Evolutionary conservation across 2,797 vertebrate species (phyloP).

Genomic region (Acanthurus tractus): DNA sequence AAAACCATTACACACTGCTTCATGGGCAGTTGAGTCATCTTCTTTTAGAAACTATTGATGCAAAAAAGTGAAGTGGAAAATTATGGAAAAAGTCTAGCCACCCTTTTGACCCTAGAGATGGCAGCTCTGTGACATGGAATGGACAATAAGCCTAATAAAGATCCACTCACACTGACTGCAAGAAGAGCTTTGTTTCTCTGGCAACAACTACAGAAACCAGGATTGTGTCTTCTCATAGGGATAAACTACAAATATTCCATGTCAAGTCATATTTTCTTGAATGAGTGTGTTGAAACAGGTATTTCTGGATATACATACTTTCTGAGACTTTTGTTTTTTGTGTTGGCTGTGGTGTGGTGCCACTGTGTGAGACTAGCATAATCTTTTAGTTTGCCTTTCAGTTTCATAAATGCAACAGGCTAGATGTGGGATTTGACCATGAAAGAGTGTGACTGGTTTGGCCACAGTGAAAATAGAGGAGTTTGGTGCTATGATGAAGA

Average conservation of each 20-base stretch:
- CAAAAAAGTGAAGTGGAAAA: constrained; percentile 2
- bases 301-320: background rate
- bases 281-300: background rate
- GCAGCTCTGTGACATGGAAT: background rate
- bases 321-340: background rate
- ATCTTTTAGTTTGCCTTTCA: background rate
- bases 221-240: background rate
- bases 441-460: no score
- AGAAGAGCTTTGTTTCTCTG: background rate
- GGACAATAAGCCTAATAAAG: constrained; percentile 14
- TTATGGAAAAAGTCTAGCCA: background rate
- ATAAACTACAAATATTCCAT: background rate
- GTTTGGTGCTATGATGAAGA: no score
- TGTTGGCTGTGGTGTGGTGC: background rate
- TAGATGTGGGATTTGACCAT: no score
- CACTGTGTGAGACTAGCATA: background rate
- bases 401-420: no score
- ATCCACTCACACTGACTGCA: constrained; percentile 12
- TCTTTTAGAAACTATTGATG: background rate
- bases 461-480: no score
- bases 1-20: background rate
- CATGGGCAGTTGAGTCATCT: background rate
- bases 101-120: constrained; percentile 3
- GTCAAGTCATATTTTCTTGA: background rate
- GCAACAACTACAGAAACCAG: background rate